These are phyloP conservation scores for Abramis brama DNA, from an alignment of 2,113 vertebrate species.

Conservation along the genomic window DNA sequence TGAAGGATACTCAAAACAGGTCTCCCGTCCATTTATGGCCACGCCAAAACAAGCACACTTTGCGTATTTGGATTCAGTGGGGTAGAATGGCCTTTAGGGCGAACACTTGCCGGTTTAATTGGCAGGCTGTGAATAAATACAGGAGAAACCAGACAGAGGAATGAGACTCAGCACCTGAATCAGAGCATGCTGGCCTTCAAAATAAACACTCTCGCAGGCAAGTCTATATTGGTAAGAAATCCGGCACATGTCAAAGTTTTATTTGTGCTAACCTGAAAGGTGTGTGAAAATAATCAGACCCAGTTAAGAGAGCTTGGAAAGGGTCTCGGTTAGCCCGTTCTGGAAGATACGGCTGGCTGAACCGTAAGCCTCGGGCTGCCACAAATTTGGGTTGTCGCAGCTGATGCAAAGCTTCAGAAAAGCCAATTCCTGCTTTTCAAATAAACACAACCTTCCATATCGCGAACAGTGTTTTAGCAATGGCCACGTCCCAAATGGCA, in stretches of 20 bases:
- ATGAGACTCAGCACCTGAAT: constrained; percentile 37
- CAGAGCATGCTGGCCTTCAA: constrained; percentile 46
- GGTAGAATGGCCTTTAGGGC: constrained; percentile 31
- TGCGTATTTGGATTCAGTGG: constrained; percentile 40
- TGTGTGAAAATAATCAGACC: constrained; percentile 58
- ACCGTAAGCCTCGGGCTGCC: background rate
- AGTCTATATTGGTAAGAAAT: constrained; percentile 21
- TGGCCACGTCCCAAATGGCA: background rate
- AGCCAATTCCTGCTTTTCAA: constrained; percentile 41
- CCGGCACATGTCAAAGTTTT: constrained; percentile 17
- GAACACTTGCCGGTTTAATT: constrained; percentile 47
- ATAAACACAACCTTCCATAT: constrained; percentile 48
- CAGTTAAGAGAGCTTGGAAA: constrained; percentile 7
- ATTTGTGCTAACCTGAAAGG: constrained; percentile 55
- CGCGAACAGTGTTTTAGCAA: constrained; percentile 30
- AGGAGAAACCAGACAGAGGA: constrained; percentile 36
- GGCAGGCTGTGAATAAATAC: constrained; percentile 47
- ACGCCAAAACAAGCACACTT: constrained; percentile 54
- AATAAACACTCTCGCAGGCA: constrained; percentile 48
- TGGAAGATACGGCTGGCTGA: constrained; percentile 27
- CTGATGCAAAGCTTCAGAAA: constrained; percentile 35
- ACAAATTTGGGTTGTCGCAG: constrained; percentile 8
- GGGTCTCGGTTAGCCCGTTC: background rate
- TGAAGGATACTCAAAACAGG: background rate
- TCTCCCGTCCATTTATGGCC: background rate